phyloP scores from a whole-genome alignment of 1,140 invertebrate genomes.

The Aphelinus certus region DNA sequence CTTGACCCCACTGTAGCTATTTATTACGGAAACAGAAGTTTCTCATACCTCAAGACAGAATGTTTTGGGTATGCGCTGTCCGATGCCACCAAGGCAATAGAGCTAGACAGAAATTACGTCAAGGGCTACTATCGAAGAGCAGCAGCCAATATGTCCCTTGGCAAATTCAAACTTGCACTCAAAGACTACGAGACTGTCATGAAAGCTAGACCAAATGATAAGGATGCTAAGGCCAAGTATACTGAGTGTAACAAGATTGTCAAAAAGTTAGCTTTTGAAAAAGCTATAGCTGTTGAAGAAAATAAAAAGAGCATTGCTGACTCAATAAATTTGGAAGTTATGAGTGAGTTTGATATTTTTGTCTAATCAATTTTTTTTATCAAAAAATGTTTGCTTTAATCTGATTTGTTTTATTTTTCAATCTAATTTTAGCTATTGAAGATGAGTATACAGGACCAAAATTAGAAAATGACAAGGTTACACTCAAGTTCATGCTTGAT shows the following conservation, averaged over 20 bases:
- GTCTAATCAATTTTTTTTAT: conserved; percentile 28
- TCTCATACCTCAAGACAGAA: conserved; percentile 92
- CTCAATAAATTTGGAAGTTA: conserved; percentile 86
- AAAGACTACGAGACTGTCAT: conserved; percentile 96
- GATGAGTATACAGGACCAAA: conserved; percentile 93
- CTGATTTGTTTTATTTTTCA: conserved; percentile 13
- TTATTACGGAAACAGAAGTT: conserved; percentile 93
- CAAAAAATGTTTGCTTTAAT: conserved; percentile 1
- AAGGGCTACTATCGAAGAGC: conserved; percentile 97
- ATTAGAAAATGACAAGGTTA: conserved; percentile 89
- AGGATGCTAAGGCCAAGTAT: conserved; percentile 93
- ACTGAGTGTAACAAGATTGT: conserved; percentile 97
- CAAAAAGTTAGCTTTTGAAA: conserved; percentile 93
- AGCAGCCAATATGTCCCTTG: conserved; percentile 95
- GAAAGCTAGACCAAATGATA: conserved; percentile 90
- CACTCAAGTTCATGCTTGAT: conserved; percentile 83
- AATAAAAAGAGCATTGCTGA: conserved; percentile 87
- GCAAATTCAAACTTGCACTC: conserved; percentile 96
- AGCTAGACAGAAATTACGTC: conserved; percentile 88
- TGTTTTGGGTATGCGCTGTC: conserved; percentile 91
- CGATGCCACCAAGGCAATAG: conserved; percentile 92
- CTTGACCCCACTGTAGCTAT: conserved; percentile 83
- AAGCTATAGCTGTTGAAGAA: conserved; percentile 95
- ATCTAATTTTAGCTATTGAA: conserved; percentile 81
- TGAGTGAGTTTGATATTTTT: conserved; percentile 75